These are phyloP conservation scores for Coregonus ussuriensis DNA, from an alignment of 2,797 vertebrate genomes.

Conservation along the genomic window DNA sequence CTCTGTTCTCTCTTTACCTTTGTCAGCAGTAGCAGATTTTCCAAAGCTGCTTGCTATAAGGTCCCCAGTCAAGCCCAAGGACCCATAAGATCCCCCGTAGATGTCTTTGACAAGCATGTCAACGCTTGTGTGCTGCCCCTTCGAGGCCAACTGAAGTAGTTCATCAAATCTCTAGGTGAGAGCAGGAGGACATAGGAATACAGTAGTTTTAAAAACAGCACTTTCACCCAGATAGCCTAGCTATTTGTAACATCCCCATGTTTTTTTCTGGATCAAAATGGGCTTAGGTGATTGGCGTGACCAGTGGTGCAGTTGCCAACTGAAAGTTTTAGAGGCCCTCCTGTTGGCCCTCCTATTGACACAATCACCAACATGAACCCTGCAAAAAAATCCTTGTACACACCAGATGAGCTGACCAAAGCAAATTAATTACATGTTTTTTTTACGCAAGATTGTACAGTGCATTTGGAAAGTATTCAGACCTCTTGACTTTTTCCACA, in stretches of 20 bases:
- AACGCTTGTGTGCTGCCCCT: slow-evolving; percentile 91
- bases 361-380: too few species aligned
- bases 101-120: slow-evolving; percentile 98
- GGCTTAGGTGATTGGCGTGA: too few species aligned
- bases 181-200: slow-evolving; percentile 8
- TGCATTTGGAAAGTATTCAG: too few species aligned
- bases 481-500: too few species aligned
- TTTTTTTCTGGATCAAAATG: too few species aligned
- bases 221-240: not conserved
- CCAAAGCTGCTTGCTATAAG: slow-evolving; percentile 98
- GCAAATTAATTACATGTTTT: too few species aligned
- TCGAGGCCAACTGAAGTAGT: slow-evolving; percentile 90
- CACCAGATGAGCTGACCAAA: too few species aligned
- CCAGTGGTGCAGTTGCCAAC: too few species aligned
- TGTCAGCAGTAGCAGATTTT: slow-evolving; percentile 91
- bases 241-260: not conserved
- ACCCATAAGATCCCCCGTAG: slow-evolving; percentile 92
- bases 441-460: too few species aligned
- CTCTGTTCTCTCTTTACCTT: slow-evolving; percentile 74
- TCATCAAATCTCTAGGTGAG: slow-evolving; percentile 91
- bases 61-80: slow-evolving; percentile 90
- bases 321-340: too few species aligned
- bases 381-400: too few species aligned
- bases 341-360: too few species aligned
- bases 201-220: not conserved